Base-by-base conservation (phyloP, 2,113 vertebrate species). In the Petroica traversi region DNA sequence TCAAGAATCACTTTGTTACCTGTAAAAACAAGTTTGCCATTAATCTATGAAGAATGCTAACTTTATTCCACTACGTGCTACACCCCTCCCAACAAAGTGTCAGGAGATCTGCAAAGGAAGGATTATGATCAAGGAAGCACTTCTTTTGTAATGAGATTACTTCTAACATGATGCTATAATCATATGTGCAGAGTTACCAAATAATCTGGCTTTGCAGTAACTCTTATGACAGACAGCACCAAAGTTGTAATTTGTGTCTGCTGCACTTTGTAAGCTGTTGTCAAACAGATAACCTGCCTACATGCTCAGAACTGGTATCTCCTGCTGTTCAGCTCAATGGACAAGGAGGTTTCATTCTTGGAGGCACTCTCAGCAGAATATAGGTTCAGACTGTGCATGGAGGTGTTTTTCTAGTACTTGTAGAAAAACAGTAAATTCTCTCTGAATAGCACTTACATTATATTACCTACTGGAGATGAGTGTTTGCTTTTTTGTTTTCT, bases 251-350 rank as follows among this genome's bases (percentile, higher is more conserved):
- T 96, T 94, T 92, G 46, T 94, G 88, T 86, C 74, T 92, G 71
- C 57, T 94, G 34, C 5, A 5, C 28, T 49, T 81, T 88, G 68
- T 80, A 83, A 92, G 71, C 52, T 96, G 95, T 94, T 96, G 85
- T 95, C 91, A 96, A 95, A 92, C 83, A 95, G 92, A 84, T 88
- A 93, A 94, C 38, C 34, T 92, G 61, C 88, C 91, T 94, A 3
- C 43, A 10, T 84, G 89, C 63, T 95, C 88, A 93, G 73, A 96
- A 61, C 63, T 61, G 81, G n/a, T n/a, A 34, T 84, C 80, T 91
- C 94, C 91, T 92, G 71, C 90, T 93, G 95, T 71, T 96, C 92
- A 69, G 12, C 83, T 95, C 79, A 95, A 67, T 94, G 96, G 93
- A 92, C 95, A 95, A 91, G 55, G 71, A 69, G 54, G 31, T 92